A percentile compares a stretch with the other conserved stretches of the same genome.
phyloP scores from a whole-genome alignment of 1,140 invertebrate species.

The Camponotus floridanus region DNA sequence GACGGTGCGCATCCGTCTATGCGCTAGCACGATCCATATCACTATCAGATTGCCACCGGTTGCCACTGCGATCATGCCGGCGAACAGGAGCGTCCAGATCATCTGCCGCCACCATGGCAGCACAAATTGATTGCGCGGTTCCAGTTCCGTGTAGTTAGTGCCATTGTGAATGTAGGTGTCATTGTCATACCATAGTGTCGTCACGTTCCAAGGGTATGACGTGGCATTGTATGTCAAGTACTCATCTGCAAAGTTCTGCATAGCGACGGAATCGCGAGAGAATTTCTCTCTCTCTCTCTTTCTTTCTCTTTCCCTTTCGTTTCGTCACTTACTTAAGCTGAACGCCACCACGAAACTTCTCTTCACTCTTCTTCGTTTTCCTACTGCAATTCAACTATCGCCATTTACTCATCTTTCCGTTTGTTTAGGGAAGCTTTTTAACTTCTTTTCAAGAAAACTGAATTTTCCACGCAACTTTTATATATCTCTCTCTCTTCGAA shows the following conservation, averaged over 20 bases:
- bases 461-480: conserved; percentile 1
- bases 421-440: neutral
- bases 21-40: conserved; percentile 97
- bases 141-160: conserved; percentile 76
- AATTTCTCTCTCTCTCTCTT: no score
- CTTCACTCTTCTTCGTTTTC: conserved; percentile 9
- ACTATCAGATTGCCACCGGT: conserved; percentile 97
- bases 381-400: neutral
- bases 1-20: conserved; percentile 96
- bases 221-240: conserved; percentile 68
- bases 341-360: neutral
- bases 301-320: no score
- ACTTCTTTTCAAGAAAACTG: neutral
- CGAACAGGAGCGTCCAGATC: conserved; percentile 94
- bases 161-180: conserved; percentile 72
- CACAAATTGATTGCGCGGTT: conserved; percentile 87
- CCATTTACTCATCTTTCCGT: neutral
- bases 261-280: conserved; percentile 35
- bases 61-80: conserved; percentile 95
- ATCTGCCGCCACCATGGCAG: conserved; percentile 95
- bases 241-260: conserved; percentile 72
- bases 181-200: conserved; percentile 67
- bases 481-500: neutral
- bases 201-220: conserved; percentile 68
- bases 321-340: neutral